These are phyloP conservation scores for Biston betularia DNA, from an alignment of 2,888 invertebrate species.

Conservation along the genomic window DNA sequence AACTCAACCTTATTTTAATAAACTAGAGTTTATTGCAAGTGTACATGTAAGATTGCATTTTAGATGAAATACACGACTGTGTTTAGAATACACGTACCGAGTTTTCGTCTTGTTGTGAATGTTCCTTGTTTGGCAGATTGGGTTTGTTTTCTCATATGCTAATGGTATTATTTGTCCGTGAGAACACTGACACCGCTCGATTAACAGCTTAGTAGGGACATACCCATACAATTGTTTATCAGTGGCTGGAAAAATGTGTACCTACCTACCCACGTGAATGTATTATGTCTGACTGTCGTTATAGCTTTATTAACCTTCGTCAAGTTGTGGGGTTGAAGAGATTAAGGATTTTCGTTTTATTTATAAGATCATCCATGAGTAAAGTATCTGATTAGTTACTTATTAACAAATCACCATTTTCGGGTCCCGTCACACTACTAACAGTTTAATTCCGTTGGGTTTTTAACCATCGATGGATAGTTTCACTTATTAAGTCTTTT, in stretches of 20 bases:
- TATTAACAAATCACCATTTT: too few relatives aligned
- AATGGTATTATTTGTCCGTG: slow-evolving; percentile 64
- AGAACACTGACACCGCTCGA: slow-evolving; percentile 61
- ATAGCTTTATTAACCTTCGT: neutral
- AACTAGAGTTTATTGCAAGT: slow-evolving; percentile 42
- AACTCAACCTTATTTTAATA: slow-evolving; percentile 46
- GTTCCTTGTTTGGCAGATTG: slow-evolving; percentile 76
- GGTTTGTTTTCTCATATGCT: slow-evolving; percentile 80
- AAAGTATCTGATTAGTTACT: too few relatives aligned
- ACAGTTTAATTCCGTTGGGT: too few relatives aligned
- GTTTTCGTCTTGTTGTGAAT: slow-evolving; percentile 73
- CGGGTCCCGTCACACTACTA: too few relatives aligned
- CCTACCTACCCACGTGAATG: neutral
- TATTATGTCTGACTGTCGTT: neutral
- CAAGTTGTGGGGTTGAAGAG: neutral
- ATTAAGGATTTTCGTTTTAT: neutral
- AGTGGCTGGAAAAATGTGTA: slow-evolving; percentile 37
- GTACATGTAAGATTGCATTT: slow-evolving; percentile 43
- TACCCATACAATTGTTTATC: slow-evolving; percentile 49
- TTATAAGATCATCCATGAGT: too few relatives aligned
- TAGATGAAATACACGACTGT: slow-evolving; percentile 54
- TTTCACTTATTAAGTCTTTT: too few relatives aligned
- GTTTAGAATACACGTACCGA: slow-evolving; percentile 69
- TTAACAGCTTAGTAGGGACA: slow-evolving; percentile 56
- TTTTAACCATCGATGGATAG: too few relatives aligned